Conservation (phyloP, 2,797 vertebrate genomes). For the Manis javanica region DNA sequence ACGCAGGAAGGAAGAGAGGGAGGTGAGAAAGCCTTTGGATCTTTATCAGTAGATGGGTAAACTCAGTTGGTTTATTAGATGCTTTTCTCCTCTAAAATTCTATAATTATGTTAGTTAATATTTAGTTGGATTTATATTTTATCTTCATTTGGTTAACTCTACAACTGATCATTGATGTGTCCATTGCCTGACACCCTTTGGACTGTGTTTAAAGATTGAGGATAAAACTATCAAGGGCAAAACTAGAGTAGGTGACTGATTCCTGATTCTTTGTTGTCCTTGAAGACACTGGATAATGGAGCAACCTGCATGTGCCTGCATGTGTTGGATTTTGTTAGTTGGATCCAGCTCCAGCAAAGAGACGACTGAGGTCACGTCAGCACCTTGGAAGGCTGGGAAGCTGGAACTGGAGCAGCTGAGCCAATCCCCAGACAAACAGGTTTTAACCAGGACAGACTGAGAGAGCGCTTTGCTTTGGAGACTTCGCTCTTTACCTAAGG, state of each 20-base stretch:
- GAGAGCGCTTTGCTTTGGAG: conserved; percentile 82
- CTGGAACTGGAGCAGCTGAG: conserved; percentile 83
- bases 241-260: conserved; percentile 72
- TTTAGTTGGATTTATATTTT: conserved; percentile 4
- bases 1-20: background rate
- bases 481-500: conserved; percentile 85
- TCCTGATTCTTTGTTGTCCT: conserved; percentile 81
- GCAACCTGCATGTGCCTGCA: conserved; percentile 85
- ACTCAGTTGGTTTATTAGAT: background rate
- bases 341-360: conserved; percentile 85
- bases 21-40: background rate
- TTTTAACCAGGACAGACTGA: conserved; percentile 88
- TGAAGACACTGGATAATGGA: conserved; percentile 73
- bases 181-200: conserved; percentile 65
- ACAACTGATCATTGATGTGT: background rate
- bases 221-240: conserved; percentile 71
- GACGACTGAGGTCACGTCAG: conserved; percentile 84
- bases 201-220: conserved; percentile 53
- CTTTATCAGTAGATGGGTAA: background rate
- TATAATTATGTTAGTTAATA: background rate
- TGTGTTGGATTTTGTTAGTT: conserved; percentile 86
- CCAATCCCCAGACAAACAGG: conserved; percentile 89
- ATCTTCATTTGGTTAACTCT: conserved; percentile 45
- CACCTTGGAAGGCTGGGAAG: conserved; percentile 86
- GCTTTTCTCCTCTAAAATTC: conserved; percentile 23